Evolutionary conservation across 2,797 vertebrate genomes (phyloP).

Genomic region (Astyanax mexicanus): DNA sequence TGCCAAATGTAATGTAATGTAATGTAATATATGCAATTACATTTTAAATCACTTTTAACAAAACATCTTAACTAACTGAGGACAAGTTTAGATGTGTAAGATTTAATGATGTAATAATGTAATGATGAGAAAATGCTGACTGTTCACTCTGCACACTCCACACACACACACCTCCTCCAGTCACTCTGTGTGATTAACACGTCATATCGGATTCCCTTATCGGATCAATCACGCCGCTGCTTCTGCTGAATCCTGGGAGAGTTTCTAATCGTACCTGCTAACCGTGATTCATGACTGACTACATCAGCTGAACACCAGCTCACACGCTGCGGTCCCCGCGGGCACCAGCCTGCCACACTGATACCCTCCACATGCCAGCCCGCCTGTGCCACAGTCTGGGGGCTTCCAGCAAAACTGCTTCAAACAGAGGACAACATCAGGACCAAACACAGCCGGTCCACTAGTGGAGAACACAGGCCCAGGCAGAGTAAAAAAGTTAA

Average conservation of each 20-base stretch:
- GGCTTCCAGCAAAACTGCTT: slow-evolving; percentile 59
- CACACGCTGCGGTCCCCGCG: slow-evolving; percentile 75
- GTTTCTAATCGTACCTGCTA: slow-evolving; percentile 30
- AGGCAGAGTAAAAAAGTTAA: too few species aligned
- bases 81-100: too few species aligned
- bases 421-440: slow-evolving; percentile 58
- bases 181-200: slow-evolving; percentile 20
- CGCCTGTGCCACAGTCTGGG: slow-evolving; percentile 70
- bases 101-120: too few species aligned
- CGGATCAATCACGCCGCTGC: slow-evolving; percentile 19
- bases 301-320: slow-evolving; percentile 55
- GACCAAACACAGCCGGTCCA: slow-evolving; percentile 23
- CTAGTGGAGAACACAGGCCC: neutral
- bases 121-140: too few species aligned
- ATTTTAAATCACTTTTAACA: too few species aligned
- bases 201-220: slow-evolving; percentile 23
- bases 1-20: too few species aligned
- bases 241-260: slow-evolving; percentile 21
- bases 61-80: too few species aligned
- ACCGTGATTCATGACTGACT: slow-evolving; percentile 36
- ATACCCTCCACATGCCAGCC: slow-evolving; percentile 72
- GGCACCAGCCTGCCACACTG: slow-evolving; percentile 70
- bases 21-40: too few species aligned
- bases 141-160: too few species aligned
- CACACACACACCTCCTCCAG: neutral